phyloP scores from a whole-genome alignment of 1,140 invertebrate genomes.

The Ylistrum balloti region DNA sequence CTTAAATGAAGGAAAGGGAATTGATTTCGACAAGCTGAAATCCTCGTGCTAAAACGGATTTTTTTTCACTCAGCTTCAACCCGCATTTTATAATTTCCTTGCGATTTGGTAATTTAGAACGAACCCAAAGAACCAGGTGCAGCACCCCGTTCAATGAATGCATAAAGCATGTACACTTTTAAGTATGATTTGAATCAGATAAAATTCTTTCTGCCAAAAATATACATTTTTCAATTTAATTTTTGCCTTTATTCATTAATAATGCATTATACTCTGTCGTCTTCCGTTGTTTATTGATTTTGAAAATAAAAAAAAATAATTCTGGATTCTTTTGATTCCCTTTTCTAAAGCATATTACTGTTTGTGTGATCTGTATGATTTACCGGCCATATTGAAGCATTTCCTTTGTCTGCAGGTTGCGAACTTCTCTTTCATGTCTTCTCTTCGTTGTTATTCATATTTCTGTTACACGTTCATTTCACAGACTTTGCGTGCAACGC shows the following conservation, averaged over 20 bases:
- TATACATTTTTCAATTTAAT: not conserved
- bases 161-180: conserved; percentile 3
- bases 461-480: not conserved
- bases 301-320: not conserved
- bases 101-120: not conserved
- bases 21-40: not conserved
- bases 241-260: not conserved
- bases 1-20: not conserved
- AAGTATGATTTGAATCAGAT: not conserved
- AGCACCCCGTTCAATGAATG: not conserved
- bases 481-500: not conserved
- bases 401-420: not conserved
- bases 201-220: not conserved
- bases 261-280: not conserved
- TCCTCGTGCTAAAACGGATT: not conserved
- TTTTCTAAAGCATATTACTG: not conserved
- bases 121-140: not conserved
- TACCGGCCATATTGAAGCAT: not conserved
- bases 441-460: not conserved
- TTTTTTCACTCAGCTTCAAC: not conserved
- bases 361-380: conserved; percentile 3
- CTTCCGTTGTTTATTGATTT: conserved; percentile 16
- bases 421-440: not conserved
- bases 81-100: not conserved
- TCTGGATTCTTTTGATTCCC: not conserved